Conservation (phyloP, 2,888 invertebrate genomes). For the Shargacucullia verbasci region DNA sequence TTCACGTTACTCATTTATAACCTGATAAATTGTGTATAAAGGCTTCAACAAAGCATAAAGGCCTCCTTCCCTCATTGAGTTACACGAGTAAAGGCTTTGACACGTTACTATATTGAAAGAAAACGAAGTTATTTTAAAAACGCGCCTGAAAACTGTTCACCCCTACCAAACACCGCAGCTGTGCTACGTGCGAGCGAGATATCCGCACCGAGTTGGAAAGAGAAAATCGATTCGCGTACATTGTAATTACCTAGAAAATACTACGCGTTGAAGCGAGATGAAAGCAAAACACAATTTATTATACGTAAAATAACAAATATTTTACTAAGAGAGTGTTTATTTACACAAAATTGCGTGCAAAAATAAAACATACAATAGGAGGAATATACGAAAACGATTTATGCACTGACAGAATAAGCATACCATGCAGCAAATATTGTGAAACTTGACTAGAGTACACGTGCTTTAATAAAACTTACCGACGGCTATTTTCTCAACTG, state of each 20-base stretch:
- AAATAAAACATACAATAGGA: neutral
- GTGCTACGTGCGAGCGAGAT: slow-evolving; percentile 61
- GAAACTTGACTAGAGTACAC: slow-evolving; percentile 6
- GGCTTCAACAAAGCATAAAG: slow-evolving; percentile 1
- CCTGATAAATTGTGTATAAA: neutral
- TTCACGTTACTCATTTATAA: neutral
- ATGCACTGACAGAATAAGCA: neutral
- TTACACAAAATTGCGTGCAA: neutral
- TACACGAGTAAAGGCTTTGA: slow-evolving; percentile 27
- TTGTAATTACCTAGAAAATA: slow-evolving; percentile 58
- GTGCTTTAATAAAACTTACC: slow-evolving; percentile 73
- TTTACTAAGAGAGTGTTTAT: neutral
- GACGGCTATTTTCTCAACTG: slow-evolving; percentile 85
- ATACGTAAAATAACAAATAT: slow-evolving; percentile 32
- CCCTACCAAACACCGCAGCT: slow-evolving; percentile 56
- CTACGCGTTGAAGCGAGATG: slow-evolving; percentile 66
- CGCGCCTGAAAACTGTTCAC: slow-evolving; percentile 47
- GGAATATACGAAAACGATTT: neutral
- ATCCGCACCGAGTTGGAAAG: slow-evolving; percentile 65
- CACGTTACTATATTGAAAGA: slow-evolving; percentile 35
- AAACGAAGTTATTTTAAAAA: slow-evolving; percentile 57
- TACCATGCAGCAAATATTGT: slow-evolving; percentile 15
- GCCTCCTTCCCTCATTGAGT: slow-evolving; percentile 7
- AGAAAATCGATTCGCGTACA: slow-evolving; percentile 65
- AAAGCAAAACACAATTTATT: slow-evolving; percentile 62